A percentile compares a stretch with the other conserved stretches of the same genome.
phyloP scores from a whole-genome alignment of 2,113 vertebrate species.

The Phycodurus eques region DNA sequence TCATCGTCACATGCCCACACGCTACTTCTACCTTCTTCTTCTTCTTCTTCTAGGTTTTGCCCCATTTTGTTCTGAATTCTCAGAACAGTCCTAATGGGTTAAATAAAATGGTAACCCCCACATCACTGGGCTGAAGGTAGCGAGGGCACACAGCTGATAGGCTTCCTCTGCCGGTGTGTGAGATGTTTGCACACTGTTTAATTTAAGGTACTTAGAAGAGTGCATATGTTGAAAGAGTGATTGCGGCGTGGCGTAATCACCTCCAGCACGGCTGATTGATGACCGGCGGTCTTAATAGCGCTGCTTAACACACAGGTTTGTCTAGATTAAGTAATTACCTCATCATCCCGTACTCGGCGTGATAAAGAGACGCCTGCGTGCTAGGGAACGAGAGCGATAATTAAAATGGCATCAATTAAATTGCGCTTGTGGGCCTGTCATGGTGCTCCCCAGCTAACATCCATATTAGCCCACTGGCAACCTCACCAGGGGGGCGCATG shows the following conservation, averaged over 20 bases:
- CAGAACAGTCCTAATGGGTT: background rate
- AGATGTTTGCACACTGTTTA: slow-evolving; percentile 86
- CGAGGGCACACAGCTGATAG: background rate
- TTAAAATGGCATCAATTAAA: slow-evolving; percentile 77
- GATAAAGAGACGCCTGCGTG: slow-evolving; percentile 76
- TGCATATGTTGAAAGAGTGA: slow-evolving; percentile 82
- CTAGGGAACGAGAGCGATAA: slow-evolving; percentile 58
- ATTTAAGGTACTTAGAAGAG: slow-evolving; percentile 80
- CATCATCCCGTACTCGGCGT: slow-evolving; percentile 74
- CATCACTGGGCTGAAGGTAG: background rate
- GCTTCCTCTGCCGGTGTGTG: slow-evolving; percentile 18
- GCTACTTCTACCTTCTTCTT: background rate
- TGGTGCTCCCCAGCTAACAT: slow-evolving; percentile 59
- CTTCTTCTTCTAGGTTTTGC: background rate
- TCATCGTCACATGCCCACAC: slow-evolving; percentile 34
- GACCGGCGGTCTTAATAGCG: slow-evolving; percentile 80
- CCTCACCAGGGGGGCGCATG: slow-evolving; percentile 58
- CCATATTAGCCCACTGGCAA: slow-evolving; percentile 68
- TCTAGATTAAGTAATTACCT: slow-evolving; percentile 98
- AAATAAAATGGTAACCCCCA: background rate
- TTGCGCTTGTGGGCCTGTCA: slow-evolving; percentile 59
- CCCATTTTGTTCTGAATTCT: background rate
- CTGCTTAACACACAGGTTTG: slow-evolving; percentile 96
- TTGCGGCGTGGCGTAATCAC: slow-evolving; percentile 80
- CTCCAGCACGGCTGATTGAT: slow-evolving; percentile 85